A percentile compares a stretch with the other conserved stretches of the same genome.
Conservation (phyloP, 1,140 invertebrate species). For the Zaprionus africanus region DNA sequence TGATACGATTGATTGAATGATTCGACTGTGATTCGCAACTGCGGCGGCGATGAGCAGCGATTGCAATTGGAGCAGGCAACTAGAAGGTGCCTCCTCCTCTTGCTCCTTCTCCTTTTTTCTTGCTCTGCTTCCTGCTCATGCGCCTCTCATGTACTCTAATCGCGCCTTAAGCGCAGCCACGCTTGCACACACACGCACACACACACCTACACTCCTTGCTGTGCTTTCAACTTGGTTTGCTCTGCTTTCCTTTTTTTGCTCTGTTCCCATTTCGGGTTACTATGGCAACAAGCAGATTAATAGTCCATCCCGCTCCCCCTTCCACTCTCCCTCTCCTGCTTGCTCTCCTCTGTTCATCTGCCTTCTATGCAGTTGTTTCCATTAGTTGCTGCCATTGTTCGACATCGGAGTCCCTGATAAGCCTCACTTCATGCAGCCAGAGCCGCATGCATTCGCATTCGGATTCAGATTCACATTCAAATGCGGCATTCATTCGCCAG, state of each 20-base stretch:
- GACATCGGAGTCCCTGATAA: conserved; percentile 33
- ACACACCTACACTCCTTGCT: neutral
- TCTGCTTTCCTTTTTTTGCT: conserved; percentile 2
- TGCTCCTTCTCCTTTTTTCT: neutral
- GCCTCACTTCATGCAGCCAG: conserved; percentile 25
- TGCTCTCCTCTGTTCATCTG: neutral
- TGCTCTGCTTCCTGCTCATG: neutral
- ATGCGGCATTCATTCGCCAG: conserved; percentile 26
- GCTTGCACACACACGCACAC: neutral
- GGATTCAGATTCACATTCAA: conserved; percentile 12
- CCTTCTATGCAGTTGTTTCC: conserved; percentile 28
- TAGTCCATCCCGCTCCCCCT: conserved; percentile 7
- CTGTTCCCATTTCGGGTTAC: conserved; percentile 15
- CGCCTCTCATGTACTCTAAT: conserved; percentile 1
- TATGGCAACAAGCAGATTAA: conserved; percentile 38
- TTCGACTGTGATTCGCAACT: conserved; percentile 18
- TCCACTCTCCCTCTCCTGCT: neutral
- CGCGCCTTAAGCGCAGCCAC: conserved; percentile 5
- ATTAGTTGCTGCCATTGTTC: conserved; percentile 45
- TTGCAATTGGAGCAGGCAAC: neutral
- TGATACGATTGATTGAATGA: conserved; percentile 46
- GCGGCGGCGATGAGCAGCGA: neutral
- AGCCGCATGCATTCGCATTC: conserved; percentile 22
- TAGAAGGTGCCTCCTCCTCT: neutral
- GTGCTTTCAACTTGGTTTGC: neutral